Evolutionary conservation across 2,888 invertebrate species (phyloP).

Genomic region (Polia nebulosa): DNA sequence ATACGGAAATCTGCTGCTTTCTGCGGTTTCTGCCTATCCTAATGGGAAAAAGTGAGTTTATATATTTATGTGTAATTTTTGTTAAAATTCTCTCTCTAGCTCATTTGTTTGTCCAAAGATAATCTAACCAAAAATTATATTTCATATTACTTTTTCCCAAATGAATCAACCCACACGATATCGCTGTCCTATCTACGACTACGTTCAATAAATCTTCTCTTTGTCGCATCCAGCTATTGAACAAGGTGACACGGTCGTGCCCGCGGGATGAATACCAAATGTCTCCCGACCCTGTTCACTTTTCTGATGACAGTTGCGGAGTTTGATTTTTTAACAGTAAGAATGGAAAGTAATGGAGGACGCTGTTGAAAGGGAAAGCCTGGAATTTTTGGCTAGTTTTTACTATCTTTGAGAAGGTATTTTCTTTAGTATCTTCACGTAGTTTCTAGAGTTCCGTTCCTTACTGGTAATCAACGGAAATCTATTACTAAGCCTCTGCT

Average conservation of each 20-base stretch:
- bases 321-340: constrained; percentile 58
- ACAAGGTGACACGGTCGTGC: constrained; percentile 65
- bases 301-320: constrained; percentile 56
- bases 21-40: too few relatives aligned
- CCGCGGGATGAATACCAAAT: constrained; percentile 74
- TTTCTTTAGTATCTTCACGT: too few relatives aligned
- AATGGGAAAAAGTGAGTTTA: too few relatives aligned
- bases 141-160: constrained; percentile 20
- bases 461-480: too few relatives aligned
- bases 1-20: too few relatives aligned
- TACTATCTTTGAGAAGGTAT: neutral
- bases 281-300: constrained; percentile 48
- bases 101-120: constrained; percentile 4
- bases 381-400: neutral
- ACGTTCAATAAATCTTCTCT: constrained; percentile 66
- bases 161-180: constrained; percentile 40
- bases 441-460: too few relatives aligned
- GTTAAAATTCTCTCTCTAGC: neutral
- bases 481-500: too few relatives aligned
- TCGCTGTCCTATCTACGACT: constrained; percentile 49
- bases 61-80: too few relatives aligned
- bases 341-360: constrained; percentile 39
- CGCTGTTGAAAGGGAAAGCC: constrained; percentile 11
- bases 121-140: constrained; percentile 15
- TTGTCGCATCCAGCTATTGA: constrained; percentile 65